Evolutionary conservation across 2,113 vertebrate species (phyloP).

Genomic region (Regulus satrapa): DNA sequence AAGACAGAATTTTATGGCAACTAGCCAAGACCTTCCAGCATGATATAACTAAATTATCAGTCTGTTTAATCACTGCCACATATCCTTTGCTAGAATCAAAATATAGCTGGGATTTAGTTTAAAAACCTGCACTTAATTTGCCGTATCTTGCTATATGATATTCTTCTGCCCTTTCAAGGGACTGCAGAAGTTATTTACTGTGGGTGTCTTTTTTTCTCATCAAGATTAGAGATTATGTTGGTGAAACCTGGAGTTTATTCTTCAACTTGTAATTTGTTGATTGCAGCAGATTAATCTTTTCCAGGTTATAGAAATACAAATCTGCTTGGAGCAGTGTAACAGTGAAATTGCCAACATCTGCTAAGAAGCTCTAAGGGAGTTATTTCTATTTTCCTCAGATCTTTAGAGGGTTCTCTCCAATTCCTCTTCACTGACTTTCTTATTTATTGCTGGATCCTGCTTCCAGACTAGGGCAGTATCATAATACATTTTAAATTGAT

Average conservation of each 20-base stretch:
- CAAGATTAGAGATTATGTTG: background rate
- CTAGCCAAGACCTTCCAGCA: background rate
- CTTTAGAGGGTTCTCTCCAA: background rate
- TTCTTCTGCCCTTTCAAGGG: background rate
- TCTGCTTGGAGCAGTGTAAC: background rate
- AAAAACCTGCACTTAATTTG: background rate
- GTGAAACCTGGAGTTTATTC: background rate
- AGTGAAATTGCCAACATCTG: background rate
- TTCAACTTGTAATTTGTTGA: background rate
- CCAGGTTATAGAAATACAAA: background rate
- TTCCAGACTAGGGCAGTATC: background rate
- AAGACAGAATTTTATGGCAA: background rate
- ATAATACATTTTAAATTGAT: background rate
- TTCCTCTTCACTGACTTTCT: background rate
- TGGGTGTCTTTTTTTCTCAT: background rate
- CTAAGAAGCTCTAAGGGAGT: background rate
- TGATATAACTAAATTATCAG: background rate
- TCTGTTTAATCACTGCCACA: background rate
- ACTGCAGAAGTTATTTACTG: background rate
- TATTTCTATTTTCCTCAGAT: background rate
- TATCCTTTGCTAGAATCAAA: background rate
- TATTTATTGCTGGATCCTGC: background rate
- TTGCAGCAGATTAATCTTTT: background rate
- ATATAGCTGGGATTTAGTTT: background rate
- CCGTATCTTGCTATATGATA: background rate